A percentile compares a stretch with the other conserved stretches of the same genome.
phyloP scores from a whole-genome alignment of 2,113 vertebrate species.

The Neogale vison region DNA sequence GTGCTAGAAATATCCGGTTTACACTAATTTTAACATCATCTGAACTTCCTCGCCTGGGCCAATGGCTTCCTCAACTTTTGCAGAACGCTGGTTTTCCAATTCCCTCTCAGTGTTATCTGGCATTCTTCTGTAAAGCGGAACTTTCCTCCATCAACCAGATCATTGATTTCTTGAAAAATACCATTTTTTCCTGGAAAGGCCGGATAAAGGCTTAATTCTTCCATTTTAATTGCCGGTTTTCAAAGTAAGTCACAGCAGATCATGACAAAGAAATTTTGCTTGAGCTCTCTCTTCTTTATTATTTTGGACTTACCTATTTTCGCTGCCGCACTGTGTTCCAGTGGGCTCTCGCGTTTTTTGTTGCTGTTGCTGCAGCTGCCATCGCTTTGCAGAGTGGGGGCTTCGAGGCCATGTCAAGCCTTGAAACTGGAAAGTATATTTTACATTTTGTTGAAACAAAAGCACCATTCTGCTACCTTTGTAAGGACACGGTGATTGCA shows the following conservation, averaged over 20 bases:
- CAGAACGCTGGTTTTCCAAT: neutral
- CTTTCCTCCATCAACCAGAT: neutral
- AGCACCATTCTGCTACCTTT: neutral
- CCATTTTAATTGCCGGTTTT: slow-evolving; percentile 28
- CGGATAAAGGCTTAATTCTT: neutral
- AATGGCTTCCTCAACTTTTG: neutral
- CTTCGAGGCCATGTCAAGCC: neutral
- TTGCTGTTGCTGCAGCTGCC: neutral
- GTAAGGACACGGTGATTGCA: neutral
- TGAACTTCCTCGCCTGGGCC: neutral
- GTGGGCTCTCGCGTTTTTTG: neutral
- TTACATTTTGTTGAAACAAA: neutral
- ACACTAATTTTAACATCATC: neutral
- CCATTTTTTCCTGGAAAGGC: neutral
- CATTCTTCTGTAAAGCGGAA: neutral
- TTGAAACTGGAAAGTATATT: neutral
- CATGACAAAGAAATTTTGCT: neutral
- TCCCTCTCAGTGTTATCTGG: neutral
- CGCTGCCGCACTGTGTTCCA: neutral
- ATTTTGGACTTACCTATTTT: neutral
- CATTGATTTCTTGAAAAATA: neutral
- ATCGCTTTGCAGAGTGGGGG: neutral
- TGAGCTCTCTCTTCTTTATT: neutral
- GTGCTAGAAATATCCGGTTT: neutral
- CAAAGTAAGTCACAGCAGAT: neutral